Evolutionary conservation across 1,140 invertebrate genomes (phyloP).

Genomic region (Anastrepha ludens): DNA sequence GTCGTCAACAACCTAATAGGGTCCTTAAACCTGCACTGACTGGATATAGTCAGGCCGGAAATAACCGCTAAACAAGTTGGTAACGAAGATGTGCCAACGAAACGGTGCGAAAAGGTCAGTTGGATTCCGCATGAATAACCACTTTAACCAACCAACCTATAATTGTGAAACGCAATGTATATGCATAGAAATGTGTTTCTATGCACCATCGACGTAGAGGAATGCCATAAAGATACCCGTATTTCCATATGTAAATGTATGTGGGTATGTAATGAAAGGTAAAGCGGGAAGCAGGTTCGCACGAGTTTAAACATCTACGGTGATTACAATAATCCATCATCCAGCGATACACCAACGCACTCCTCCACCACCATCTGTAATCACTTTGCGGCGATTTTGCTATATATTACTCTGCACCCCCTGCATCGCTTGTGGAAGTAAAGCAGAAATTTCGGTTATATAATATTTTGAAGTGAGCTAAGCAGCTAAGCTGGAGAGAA

Average conservation of each 20-base stretch:
- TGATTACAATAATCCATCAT: constrained; percentile 21
- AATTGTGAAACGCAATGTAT: no score
- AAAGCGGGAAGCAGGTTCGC: background rate
- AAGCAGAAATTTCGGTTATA: background rate
- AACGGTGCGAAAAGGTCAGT: no score
- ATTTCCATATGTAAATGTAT: background rate
- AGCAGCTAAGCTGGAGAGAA: background rate
- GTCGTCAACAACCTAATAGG: no score
- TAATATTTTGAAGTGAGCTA: background rate
- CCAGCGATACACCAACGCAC: background rate
- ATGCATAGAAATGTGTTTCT: no score
- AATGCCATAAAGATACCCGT: background rate
- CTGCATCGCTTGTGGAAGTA: no score
- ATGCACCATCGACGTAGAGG: background rate
- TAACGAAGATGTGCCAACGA: no score
- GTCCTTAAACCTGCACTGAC: no score
- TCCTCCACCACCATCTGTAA: background rate
- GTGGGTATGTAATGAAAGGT: background rate
- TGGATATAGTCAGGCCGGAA: no score
- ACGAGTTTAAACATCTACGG: background rate
- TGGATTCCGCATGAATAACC: no score
- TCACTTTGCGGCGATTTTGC: background rate
- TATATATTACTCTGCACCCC: background rate
- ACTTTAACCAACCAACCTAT: no score
- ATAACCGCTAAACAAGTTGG: no score